Evolutionary conservation across 2,888 invertebrate genomes (phyloP).

Genomic region (Notodonta dromedarius): DNA sequence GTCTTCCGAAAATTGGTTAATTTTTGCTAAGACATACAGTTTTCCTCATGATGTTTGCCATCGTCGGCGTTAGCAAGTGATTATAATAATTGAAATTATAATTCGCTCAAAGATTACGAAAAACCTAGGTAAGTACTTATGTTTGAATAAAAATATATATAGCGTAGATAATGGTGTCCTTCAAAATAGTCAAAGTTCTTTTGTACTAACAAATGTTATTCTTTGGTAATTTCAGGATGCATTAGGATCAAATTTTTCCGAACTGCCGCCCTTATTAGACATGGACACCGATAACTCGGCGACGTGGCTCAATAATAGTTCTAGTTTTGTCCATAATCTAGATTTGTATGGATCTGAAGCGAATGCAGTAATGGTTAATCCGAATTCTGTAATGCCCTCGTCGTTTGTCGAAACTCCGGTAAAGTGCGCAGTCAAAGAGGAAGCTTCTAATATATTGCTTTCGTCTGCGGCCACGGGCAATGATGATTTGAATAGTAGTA

Average conservation of each 20-base stretch:
- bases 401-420: constrained; percentile 84
- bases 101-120: no score
- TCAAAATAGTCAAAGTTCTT: background rate
- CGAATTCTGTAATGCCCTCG: constrained; percentile 94
- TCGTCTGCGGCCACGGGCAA: constrained; percentile 69
- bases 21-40: no score
- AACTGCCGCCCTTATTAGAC: constrained; percentile 86
- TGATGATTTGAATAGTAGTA: constrained; percentile 59
- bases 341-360: constrained; percentile 89
- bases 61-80: no score
- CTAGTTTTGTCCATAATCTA: constrained; percentile 87
- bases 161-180: background rate
- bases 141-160: background rate
- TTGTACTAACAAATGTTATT: background rate
- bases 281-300: constrained; percentile 87
- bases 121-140: no score
- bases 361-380: constrained; percentile 93
- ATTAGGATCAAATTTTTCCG: constrained; percentile 85
- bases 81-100: no score
- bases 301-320: constrained; percentile 85
- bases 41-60: no score
- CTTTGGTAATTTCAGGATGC: constrained; percentile 75
- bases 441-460: constrained; percentile 76
- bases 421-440: constrained; percentile 76
- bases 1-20: no score